Percentiles rank a stretch among this genome's conserved stretches.
These are phyloP conservation scores for Cheilosia vulpina DNA, from an alignment of 2,888 invertebrate genomes.

Conservation along the genomic window DNA sequence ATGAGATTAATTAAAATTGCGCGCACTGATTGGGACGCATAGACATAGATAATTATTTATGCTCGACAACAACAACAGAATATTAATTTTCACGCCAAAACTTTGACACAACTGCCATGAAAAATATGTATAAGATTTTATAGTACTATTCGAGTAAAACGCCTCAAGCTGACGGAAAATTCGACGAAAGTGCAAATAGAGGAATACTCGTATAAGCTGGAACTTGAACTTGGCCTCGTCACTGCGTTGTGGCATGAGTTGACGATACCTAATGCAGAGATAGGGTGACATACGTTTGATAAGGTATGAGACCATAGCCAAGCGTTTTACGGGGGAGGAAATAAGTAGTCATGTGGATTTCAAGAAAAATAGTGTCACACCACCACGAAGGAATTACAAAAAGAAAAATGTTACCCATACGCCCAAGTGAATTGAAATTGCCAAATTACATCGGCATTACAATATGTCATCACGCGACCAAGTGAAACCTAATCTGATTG, in stretches of 20 bases:
- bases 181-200: neutral
- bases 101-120: neutral
- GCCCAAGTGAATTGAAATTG: conserved; percentile 33
- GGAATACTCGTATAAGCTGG: neutral
- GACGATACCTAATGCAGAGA: conserved; percentile 15
- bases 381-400: neutral
- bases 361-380: conserved; percentile 26
- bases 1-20: conserved; percentile 4
- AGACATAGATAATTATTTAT: neutral
- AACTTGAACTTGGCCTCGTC: conserved; percentile 38
- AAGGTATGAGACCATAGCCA: neutral
- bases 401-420: conserved; percentile 31
- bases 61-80: neutral
- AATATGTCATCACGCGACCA: conserved; percentile 9
- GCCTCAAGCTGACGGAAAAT: conserved; percentile 3
- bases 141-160: neutral
- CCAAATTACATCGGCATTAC: neutral
- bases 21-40: neutral
- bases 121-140: conserved; percentile 2
- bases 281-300: neutral
- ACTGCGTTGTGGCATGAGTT: neutral
- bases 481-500: neutral
- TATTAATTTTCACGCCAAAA: conserved; percentile 6
- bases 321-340: conserved; percentile 8
- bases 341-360: conserved; percentile 11